Base-by-base conservation (phyloP, 1,140 invertebrate species). In the Gyrodactylus bullatarudis region DNA sequence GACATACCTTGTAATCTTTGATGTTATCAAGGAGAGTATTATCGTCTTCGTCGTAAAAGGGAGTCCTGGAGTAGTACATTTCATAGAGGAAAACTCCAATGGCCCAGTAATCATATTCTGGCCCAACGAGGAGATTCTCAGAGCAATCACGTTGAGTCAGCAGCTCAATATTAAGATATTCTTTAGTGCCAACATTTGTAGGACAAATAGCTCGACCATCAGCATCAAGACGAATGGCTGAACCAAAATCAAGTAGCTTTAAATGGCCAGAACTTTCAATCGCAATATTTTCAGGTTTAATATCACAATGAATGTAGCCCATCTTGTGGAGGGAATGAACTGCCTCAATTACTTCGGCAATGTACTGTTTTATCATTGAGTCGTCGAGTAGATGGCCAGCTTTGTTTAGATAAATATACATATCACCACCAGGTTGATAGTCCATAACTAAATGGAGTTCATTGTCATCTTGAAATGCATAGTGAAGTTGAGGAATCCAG, bases 371-470 rank as follows among this genome's bases (percentile, higher is more conserved):
- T 16, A 54, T 54, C 34, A 54, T 54, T 8, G 34, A 54, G 83
- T 54, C 34, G n/a, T 54, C 34, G 8, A 54, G 34, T 99, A 99
- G 79, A 90, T 91, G 23, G 93, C 93, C 93, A 92, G 97, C 78
- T 94, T 92, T 79, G 98, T 95, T 1, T 75, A 91, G 77, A 98
- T 89, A 84, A 80, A 91, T 97, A 26, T 98, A 93, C 69, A 99
- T 85, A 84, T 99, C 95, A 72, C 95, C 95, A 76, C 95, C 87
- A 54, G 95, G 93, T 93, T 98, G 98, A 78, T 97, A 99, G 80
- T 99, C 95, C 95, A 99, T 98, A 0, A 98, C 91, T 94, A 98
- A 97, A 78, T 97, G 98, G 21, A 98, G 84, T 83, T 90, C 94
- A 21, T 78, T 78, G 23, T 74, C 71, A 75, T 83, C 81, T 79